phyloP scores from a whole-genome alignment of 2,888 invertebrate genomes.

The Cetonia aurata region DNA sequence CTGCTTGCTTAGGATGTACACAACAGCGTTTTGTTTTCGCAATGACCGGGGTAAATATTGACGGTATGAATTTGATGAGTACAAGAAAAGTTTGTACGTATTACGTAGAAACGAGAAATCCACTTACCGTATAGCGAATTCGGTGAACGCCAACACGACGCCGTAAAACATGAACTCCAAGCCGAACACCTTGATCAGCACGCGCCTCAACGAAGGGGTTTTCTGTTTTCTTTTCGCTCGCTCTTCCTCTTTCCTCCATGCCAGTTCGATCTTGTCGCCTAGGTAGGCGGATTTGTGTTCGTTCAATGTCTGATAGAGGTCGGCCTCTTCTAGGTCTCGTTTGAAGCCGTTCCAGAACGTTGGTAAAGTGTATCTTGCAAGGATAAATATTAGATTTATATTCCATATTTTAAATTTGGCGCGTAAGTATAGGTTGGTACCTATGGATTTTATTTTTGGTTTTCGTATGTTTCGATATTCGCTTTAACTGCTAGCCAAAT shows the following conservation, averaged over 20 bases:
- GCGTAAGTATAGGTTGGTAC: no score
- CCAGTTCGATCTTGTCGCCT: conserved; percentile 74
- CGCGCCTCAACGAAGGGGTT: conserved; percentile 73
- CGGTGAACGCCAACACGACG: conserved; percentile 73
- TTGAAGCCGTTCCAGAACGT: conserved; percentile 77
- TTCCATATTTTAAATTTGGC: no score
- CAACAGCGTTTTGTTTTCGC: not conserved
- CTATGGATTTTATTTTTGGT: no score
- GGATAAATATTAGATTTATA: not conserved
- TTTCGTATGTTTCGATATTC: no score
- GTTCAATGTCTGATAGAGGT: conserved; percentile 76
- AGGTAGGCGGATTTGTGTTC: conserved; percentile 77
- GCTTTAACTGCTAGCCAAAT: no score
- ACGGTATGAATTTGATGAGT: not conserved
- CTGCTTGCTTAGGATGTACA: conserved; percentile 39
- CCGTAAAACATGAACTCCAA: conserved; percentile 74
- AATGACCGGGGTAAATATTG: not conserved
- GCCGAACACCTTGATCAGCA: conserved; percentile 74
- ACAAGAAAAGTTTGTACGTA: no score
- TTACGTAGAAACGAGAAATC: not conserved
- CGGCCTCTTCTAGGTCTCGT: conserved; percentile 75
- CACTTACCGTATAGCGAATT: conserved; percentile 69
- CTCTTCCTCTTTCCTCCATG: conserved; percentile 74
- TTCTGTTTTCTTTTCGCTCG: conserved; percentile 62
- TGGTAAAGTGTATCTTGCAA: conserved; percentile 76